phyloP scores from a whole-genome alignment of 1,140 invertebrate species.

The Tachypleus tridentatus region DNA sequence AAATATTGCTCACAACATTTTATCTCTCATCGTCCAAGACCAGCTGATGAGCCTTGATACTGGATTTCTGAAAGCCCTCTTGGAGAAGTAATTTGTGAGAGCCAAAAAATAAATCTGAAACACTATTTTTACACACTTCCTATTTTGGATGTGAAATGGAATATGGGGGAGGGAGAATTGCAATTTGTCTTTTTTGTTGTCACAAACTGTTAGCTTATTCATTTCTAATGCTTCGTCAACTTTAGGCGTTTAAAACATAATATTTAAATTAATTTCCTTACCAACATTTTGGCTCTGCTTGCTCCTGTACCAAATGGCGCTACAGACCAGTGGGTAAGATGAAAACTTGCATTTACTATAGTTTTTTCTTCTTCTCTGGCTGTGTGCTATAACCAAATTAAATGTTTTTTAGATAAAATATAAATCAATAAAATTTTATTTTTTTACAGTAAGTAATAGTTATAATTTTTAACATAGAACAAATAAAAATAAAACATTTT shows the following conservation, averaged over 20 bases:
- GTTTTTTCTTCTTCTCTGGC: slow-evolving; percentile 44
- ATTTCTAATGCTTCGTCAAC: neutral
- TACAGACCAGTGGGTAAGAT: slow-evolving; percentile 99
- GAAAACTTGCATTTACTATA: slow-evolving; percentile 97
- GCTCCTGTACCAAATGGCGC: slow-evolving; percentile 97
- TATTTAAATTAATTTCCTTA: slow-evolving; percentile 26
- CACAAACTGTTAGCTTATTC: neutral
- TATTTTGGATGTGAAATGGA: too few species aligned
- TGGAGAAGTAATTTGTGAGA: too few species aligned
- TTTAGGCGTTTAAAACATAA: neutral
- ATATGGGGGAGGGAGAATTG: too few species aligned
- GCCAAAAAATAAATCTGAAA: too few species aligned
- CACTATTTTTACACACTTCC: too few species aligned
- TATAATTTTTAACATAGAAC: slow-evolving; percentile 15
- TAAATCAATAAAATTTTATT: neutral
- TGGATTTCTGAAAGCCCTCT: too few species aligned
- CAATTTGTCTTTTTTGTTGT: too few species aligned
- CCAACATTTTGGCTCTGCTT: slow-evolving; percentile 87
- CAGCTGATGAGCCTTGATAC: too few species aligned
- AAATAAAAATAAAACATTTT: slow-evolving; percentile 12
- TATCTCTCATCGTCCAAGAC: too few species aligned
- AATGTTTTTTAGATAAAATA: neutral
- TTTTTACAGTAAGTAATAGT: neutral
- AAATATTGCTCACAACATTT: too few species aligned
- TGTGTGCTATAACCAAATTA: slow-evolving; percentile 56